Evolutionary conservation across 1,140 invertebrate species (phyloP).

Genomic region (Branchinecta lynchi): DNA sequence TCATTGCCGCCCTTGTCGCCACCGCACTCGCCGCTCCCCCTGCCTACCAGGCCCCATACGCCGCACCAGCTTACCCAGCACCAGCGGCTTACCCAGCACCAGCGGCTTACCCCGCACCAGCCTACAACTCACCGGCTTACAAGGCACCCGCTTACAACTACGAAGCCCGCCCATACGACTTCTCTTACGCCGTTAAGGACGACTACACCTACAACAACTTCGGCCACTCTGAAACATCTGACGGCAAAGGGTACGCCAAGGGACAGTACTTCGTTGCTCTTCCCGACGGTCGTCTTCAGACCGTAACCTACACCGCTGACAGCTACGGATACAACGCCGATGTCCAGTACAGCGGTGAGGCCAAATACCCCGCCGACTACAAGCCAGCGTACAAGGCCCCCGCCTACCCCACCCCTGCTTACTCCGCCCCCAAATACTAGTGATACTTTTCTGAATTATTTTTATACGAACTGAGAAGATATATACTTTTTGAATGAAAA

Average conservation of each 20-base stretch:
- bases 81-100: background rate
- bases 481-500: too few relatives aligned
- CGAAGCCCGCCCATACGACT: constrained; percentile 31
- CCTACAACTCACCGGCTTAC: background rate
- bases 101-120: background rate
- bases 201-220: constrained; percentile 39
- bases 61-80: background rate
- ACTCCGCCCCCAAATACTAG: background rate
- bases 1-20: constrained; percentile 2
- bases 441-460: too few relatives aligned
- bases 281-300: constrained; percentile 25
- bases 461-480: too few relatives aligned
- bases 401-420: background rate
- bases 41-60: background rate
- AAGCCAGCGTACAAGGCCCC: constrained; percentile 11
- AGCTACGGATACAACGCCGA: constrained; percentile 9
- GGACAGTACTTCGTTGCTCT: constrained; percentile 24
- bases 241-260: constrained; percentile 29
- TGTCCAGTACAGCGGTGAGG: constrained; percentile 15
- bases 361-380: background rate
- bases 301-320: constrained; percentile 23
- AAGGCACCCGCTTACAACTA: constrained; percentile 1
- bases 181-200: constrained; percentile 39
- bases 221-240: constrained; percentile 38
- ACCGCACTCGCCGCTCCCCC: background rate